These are phyloP conservation scores for Phalloptychus januarius DNA, from an alignment of 2,797 vertebrate species.

Conservation along the genomic window DNA sequence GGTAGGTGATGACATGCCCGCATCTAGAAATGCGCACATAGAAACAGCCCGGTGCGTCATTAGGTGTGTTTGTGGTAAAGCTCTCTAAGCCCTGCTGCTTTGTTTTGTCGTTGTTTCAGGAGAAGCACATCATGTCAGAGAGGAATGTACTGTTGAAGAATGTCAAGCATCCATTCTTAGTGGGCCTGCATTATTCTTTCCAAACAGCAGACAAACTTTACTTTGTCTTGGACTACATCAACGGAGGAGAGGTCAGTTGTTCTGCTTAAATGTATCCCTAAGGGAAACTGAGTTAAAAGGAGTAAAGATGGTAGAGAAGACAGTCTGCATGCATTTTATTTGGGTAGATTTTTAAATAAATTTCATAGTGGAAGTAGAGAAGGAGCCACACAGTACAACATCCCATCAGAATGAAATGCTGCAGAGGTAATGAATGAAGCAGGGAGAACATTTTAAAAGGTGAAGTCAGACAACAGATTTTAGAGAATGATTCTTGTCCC, in stretches of 20 bases:
- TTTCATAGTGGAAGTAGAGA: constrained; percentile 17
- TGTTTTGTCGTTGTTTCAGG: constrained; percentile 77
- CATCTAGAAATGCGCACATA: neutral
- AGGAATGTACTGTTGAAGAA: constrained; percentile 97
- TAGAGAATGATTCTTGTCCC: neutral
- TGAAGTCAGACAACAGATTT: neutral
- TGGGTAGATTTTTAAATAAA: neutral
- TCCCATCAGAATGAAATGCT: neutral
- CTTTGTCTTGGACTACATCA: constrained; percentile 98
- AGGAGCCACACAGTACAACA: neutral
- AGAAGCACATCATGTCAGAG: constrained; percentile 99
- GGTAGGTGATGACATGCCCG: constrained; percentile 71
- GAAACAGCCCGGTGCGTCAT: neutral
- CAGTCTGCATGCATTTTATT: neutral
- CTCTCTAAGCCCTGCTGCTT: constrained; percentile 20
- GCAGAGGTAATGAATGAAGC: constrained; percentile 27
- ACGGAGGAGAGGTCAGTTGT: constrained; percentile 91
- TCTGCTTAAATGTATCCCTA: neutral
- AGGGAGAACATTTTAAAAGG: constrained; percentile 13
- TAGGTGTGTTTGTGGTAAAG: neutral
- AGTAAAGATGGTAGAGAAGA: neutral
- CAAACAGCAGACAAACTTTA: constrained; percentile 97
- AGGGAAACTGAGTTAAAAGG: neutral
- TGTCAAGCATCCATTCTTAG: constrained; percentile 97
- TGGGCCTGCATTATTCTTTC: constrained; percentile 97